A percentile compares a stretch with the other conserved stretches of the same genome.
Evolutionary conservation across 2,888 invertebrate species (phyloP).

Genomic region (Hartigia nigra): DNA sequence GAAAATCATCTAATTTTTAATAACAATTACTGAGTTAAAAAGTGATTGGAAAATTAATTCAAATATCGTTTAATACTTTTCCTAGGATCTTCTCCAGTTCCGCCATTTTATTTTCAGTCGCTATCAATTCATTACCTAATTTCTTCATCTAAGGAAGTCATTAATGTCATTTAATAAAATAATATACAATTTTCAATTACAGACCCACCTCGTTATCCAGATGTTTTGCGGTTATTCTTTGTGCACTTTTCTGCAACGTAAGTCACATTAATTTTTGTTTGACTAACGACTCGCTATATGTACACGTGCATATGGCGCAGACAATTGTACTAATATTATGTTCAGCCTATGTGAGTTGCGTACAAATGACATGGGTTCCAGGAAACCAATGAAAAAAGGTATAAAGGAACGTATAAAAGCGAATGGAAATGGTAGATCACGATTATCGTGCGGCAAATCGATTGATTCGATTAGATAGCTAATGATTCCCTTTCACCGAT

Average conservation of each 20-base stretch:
- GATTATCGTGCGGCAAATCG: neutral
- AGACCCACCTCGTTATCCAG: conserved; percentile 51
- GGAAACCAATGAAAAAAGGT: neutral
- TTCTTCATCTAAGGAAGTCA: conserved; percentile 43
- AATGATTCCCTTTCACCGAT: neutral
- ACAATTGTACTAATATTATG: neutral
- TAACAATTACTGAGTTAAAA: conserved; percentile 35
- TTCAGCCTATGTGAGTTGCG: neutral
- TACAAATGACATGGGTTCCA: neutral
- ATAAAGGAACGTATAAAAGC: neutral
- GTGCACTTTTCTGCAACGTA: conserved; percentile 49
- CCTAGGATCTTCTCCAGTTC: conserved; percentile 52
- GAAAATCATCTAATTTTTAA: conserved; percentile 52
- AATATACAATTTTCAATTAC: neutral
- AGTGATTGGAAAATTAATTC: neutral
- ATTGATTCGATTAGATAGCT: neutral
- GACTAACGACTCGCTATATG: neutral
- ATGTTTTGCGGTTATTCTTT: conserved; percentile 45
- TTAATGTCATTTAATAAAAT: neutral
- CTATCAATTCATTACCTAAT: conserved; percentile 43
- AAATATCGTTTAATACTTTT: conserved; percentile 43
- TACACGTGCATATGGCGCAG: neutral
- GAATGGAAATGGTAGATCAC: neutral
- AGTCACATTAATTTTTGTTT: neutral
- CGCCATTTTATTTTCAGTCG: conserved; percentile 43